A percentile compares a stretch with the other conserved stretches of the same genome.
These are phyloP conservation scores for Ophiothrix spiculata DNA, from an alignment of 35 echinoderm and acorn worm species.

Conservation along the genomic window DNA sequence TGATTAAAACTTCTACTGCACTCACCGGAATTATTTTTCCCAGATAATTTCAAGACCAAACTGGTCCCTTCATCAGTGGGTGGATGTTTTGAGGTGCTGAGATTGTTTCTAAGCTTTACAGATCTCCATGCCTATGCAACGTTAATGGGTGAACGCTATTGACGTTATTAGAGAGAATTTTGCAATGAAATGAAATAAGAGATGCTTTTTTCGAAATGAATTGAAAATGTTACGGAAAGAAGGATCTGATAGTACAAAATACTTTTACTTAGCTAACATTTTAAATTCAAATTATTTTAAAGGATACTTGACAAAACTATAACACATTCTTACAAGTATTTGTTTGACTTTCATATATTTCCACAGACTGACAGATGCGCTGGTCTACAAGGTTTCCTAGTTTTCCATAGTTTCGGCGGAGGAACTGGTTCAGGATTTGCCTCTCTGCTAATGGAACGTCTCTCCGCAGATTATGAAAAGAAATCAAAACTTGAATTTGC, in stretches of 20 bases:
- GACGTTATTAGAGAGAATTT: too few relatives aligned
- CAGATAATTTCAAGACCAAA: too few relatives aligned
- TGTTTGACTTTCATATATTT: background rate
- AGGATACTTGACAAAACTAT: background rate
- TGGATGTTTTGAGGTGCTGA: too few relatives aligned
- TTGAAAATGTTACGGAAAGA: background rate
- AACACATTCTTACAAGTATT: background rate
- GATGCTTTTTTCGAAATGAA: too few relatives aligned
- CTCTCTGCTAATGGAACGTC: conserved; percentile 62
- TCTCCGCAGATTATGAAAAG: conserved; percentile 52
- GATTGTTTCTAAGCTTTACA: too few relatives aligned
- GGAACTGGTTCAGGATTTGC: conserved; percentile 65
- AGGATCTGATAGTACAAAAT: background rate
- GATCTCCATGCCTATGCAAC: too few relatives aligned
- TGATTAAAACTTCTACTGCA: too few relatives aligned
- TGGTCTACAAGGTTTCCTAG: conserved; percentile 59
- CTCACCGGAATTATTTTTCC: too few relatives aligned
- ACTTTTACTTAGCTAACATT: background rate
- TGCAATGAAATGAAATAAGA: too few relatives aligned
- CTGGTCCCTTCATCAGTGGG: too few relatives aligned
- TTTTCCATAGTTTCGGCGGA: conserved; percentile 69
- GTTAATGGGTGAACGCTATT: too few relatives aligned
- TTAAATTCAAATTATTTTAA: background rate
- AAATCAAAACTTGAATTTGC: conserved; percentile 54
- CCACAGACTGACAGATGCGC: conserved; percentile 32